Evolutionary conservation across 2,888 invertebrate species (phyloP), one percentile per base, ranked within the genome.

Genomic region (Dyspetes luteomarginatus): DNA sequence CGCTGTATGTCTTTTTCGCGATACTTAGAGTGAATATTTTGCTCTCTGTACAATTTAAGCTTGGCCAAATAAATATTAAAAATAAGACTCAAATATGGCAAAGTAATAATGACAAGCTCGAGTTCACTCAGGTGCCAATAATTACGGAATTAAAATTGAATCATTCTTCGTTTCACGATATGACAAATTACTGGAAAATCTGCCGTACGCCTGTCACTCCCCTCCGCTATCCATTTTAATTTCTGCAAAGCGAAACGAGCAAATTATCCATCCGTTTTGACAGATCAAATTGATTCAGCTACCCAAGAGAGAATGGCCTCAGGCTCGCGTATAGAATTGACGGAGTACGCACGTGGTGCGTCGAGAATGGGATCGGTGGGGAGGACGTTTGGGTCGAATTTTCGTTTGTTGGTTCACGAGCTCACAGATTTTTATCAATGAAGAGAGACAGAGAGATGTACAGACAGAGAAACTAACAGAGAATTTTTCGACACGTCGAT

Each of bases 311-410:
- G 36, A 50, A 50, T 58, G 72, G 12, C 45, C 43, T 12, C 43
- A 60, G 19, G 24, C 7, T 36, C 50, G 48, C 65, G 48, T 50
- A 24, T 45, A 30, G 50, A 30, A 69, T 58, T 43, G 28, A 48
- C 41, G n/a, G 12, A 30, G 43, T 22, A 52, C 50, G 30, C 45
- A 28, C 12, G 24, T 41, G 43, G 45, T 41, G 45, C 50, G 58
- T 73, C 71, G 67, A 41, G 50, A 75, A 75, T 76, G 72, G 75
- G 74, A 77, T 80, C 62, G 60, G 82, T 77, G 81, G 79, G 76
- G 36, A 24, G 22, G 1, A 19, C 7, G 12, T 36, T 50, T 45
- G 58, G 41, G 65, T 50, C 48, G 52, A 79, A 58, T 56, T 79
- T 79, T 79, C 64, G 79, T 64, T 58, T 30, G 64, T 65, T 36